A percentile compares a stretch with the other conserved stretches of the same genome.
Evolutionary conservation across 1,140 invertebrate genomes (phyloP).

Genomic region (Leptinotarsa texana): DNA sequence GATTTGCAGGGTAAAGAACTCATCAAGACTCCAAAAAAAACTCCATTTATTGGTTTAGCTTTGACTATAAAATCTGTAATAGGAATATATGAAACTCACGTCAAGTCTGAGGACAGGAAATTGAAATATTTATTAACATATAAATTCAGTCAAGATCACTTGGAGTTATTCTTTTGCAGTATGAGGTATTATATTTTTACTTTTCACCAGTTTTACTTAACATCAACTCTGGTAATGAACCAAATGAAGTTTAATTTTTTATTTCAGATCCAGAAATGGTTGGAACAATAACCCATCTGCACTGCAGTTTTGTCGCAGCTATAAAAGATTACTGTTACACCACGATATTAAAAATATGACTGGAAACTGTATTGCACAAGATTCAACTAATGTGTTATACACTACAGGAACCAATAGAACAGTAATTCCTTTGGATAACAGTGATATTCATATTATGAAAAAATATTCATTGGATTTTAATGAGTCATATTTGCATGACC

Average conservation of each 20-base stretch:
- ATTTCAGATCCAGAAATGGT: constrained; percentile 15
- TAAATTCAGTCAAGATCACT: constrained; percentile 35
- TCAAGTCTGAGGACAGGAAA: constrained; percentile 21
- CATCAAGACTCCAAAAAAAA: constrained; percentile 22
- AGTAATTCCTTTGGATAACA: not conserved
- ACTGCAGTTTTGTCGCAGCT: constrained; percentile 9
- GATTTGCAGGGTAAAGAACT: constrained; percentile 14
- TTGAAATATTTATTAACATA: constrained; percentile 33
- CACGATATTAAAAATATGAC: not conserved
- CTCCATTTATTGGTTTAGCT: constrained; percentile 28
- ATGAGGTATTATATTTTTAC: constrained; percentile 7
- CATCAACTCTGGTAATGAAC: constrained; percentile 11
- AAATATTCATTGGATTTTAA: constrained; percentile 6
- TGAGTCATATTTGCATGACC: constrained; percentile 3
- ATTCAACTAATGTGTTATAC: constrained; percentile 6
- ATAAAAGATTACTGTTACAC: constrained; percentile 15
- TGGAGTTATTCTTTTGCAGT: constrained; percentile 22
- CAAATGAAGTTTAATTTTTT: constrained; percentile 9
- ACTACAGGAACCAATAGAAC: not conserved
- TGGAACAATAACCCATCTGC: constrained; percentile 25
- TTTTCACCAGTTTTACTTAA: not conserved
- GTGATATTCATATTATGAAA: not conserved
- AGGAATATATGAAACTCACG: constrained; percentile 25
- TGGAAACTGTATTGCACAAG: constrained; percentile 16
- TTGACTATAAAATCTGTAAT: constrained; percentile 19